Conservation (phyloP, 2,113 vertebrate species). For the Heterocephalus glaber region DNA sequence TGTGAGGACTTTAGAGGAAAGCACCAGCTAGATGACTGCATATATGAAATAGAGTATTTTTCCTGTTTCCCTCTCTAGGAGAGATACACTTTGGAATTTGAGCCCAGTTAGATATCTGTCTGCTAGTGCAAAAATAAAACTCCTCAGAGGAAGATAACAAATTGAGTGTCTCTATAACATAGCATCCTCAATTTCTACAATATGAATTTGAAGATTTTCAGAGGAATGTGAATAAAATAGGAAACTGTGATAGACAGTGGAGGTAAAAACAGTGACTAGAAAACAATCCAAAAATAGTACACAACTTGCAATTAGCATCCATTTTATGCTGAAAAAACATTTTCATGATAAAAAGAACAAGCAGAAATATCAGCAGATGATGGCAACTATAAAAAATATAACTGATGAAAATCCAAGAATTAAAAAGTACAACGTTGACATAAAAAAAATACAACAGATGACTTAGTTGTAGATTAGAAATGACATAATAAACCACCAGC, state of each 20-base stretch:
- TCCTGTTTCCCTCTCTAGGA: not conserved
- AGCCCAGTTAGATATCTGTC: not conserved
- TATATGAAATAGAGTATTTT: not conserved
- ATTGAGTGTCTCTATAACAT: not conserved
- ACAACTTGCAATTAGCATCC: not conserved
- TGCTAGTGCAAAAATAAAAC: not conserved
- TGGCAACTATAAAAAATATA: not conserved
- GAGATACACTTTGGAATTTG: not conserved
- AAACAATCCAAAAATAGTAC: not conserved
- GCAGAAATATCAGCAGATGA: not conserved
- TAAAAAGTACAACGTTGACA: not conserved
- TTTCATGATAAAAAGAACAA: not conserved
- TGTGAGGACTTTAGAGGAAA: not conserved
- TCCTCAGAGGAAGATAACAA: not conserved
- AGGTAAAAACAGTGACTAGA: not conserved
- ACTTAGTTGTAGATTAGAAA: not conserved
- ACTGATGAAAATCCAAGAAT: not conserved
- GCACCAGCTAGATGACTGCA: not conserved
- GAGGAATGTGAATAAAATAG: not conserved
- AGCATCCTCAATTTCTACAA: not conserved
- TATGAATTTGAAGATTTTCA: not conserved
- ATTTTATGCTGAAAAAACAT: not conserved
- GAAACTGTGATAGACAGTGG: not conserved
- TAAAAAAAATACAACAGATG: not conserved
- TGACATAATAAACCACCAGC: not conserved